Conservation (phyloP, 2,797 vertebrate species). For the Melanotaenia parkinsoni region DNA sequence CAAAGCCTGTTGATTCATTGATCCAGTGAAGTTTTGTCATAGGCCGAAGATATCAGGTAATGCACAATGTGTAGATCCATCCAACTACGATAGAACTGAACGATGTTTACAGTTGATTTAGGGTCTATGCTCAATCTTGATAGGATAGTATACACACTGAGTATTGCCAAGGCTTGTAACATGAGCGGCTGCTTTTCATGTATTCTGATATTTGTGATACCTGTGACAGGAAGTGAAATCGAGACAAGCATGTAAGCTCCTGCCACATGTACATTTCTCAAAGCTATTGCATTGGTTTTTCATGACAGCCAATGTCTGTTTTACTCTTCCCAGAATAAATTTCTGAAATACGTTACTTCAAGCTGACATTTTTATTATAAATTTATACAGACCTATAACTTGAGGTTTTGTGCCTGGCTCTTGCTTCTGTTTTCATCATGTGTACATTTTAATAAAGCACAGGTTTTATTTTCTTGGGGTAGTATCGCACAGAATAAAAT, state of each 20-base stretch:
- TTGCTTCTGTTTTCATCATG: constrained; percentile 42
- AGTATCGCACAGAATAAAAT: constrained; percentile 73
- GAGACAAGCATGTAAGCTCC: constrained; percentile 33
- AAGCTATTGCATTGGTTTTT: constrained; percentile 47
- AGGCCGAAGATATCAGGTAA: constrained; percentile 5
- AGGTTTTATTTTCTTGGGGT: constrained; percentile 70
- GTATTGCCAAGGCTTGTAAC: constrained; percentile 29
- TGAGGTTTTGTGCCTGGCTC: constrained; percentile 35
- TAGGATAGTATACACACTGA: constrained; percentile 19
- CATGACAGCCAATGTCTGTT: constrained; percentile 52
- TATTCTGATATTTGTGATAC: constrained; percentile 36
- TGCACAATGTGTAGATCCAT: neutral
- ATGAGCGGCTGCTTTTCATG: constrained; percentile 43
- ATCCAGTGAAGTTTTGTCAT: neutral
- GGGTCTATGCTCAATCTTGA: neutral
- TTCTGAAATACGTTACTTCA: constrained; percentile 48
- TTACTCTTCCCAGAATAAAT: constrained; percentile 51
- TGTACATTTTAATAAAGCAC: constrained; percentile 58
- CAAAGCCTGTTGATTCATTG: neutral
- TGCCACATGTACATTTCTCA: constrained; percentile 48
- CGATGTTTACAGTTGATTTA: constrained; percentile 29
- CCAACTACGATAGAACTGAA: neutral
- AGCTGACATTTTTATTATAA: constrained; percentile 63
- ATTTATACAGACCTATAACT: constrained; percentile 58
- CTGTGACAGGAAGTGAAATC: constrained; percentile 63